A percentile compares a stretch with the other conserved stretches of the same genome.
phyloP scores from a whole-genome alignment of 2,797 vertebrate species.

The Thaleichthys pacificus region DNA sequence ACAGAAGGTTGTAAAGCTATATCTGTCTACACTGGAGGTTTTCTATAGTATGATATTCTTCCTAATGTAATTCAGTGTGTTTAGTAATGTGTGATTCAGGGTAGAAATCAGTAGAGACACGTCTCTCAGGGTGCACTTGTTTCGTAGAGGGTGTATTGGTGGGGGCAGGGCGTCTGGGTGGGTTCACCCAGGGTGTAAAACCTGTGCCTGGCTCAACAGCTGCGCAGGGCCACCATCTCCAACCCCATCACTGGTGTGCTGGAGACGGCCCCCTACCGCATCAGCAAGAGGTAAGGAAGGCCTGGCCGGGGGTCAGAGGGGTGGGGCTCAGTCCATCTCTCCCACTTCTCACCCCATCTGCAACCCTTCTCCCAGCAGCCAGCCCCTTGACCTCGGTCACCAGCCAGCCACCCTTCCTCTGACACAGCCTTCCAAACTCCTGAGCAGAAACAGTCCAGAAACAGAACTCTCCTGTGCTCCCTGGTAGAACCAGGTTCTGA shows the following conservation, averaged over 20 bases:
- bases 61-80: too few species aligned
- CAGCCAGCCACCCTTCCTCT: neutral
- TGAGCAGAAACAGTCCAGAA: conserved; percentile 62
- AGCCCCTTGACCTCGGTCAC: conserved; percentile 12
- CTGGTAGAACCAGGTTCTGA: too few species aligned
- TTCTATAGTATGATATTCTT: too few species aligned
- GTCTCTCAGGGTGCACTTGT: neutral
- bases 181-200: conserved; percentile 56
- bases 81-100: neutral
- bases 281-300: conserved; percentile 99
- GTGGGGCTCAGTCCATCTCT: conserved; percentile 20
- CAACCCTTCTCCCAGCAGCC: conserved; percentile 4
- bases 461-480: conserved; percentile 8
- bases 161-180: neutral
- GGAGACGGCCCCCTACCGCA: conserved; percentile 98
- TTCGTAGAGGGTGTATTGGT: neutral
- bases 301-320: neutral
- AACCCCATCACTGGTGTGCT: conserved; percentile 98
- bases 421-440: conserved; percentile 40
- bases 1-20: neutral
- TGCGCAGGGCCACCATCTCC: conserved; percentile 99
- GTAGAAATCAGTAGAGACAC: neutral
- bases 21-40: neutral
- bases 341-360: conserved; percentile 11
- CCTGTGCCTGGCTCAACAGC: conserved; percentile 90